Base-by-base conservation (phyloP, 2,888 invertebrate species). In the Chrysina gloriosa region DNA sequence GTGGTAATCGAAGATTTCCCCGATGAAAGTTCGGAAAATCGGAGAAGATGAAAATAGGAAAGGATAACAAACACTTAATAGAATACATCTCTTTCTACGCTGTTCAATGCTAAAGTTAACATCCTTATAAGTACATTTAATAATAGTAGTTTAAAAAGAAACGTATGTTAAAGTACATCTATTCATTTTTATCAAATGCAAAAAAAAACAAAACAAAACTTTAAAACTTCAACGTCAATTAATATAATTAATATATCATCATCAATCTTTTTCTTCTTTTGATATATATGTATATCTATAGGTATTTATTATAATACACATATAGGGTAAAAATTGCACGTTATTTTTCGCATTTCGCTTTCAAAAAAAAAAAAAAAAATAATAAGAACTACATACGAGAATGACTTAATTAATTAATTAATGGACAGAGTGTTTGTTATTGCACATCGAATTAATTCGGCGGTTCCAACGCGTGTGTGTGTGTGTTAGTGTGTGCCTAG, bases 121-220 rank as follows among this genome's bases (percentile, higher is more conserved):
- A 39, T 58, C 58, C 65, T 50, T 65, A 54, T 65, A 65, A 56
- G 56, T 56, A 56, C 56, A 56, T 65, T 56, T 63, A 36, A 39
- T 27, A 61, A 45, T 61, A 31, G 50, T 58, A 58, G 14, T 21
- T 58, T 25, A 16, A 58, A 39, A 23, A 56, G 56, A 54, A 65
- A 48, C 39, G 36, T 34, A 25, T 42, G 65, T 65, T 65, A 52
- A 54, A 54, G 65, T 65, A 65, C 56, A 56, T 56, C 16, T 39
- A 65, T 56, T 27, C 52, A 47, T 34, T 42, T 45, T 11, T 63
- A 63, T 63, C 19, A 63, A 48, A 63, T 52, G 34, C 34, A 52
- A 65, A 50, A 29, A 52, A 34, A 56, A 45, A 47, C 21, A 63
- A 36, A 42, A 52, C 31, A 54, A 65, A 54, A 65, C 23, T 50